These are phyloP conservation scores for Armadillidium nasatum DNA, from an alignment of 1,140 invertebrate genomes.

Conservation along the genomic window DNA sequence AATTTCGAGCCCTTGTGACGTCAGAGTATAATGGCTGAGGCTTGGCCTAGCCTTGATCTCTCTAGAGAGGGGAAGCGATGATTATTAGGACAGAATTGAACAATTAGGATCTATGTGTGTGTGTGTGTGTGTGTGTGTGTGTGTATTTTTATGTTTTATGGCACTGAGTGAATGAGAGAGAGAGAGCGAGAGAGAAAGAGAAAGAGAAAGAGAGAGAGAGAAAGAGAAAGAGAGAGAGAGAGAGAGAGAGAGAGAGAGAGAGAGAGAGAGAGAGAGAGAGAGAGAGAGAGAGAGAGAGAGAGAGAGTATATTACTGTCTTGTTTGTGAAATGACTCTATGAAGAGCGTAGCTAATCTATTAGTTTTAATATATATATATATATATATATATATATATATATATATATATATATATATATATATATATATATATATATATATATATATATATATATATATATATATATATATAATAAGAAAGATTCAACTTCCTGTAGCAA, in stretches of 20 bases:
- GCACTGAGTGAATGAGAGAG: no score
- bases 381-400: background rate
- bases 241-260: no score
- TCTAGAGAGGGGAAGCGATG: background rate
- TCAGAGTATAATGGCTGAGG: background rate
- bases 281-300: no score
- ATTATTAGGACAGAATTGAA: background rate
- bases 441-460: no score
- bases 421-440: slow-evolving; percentile 6
- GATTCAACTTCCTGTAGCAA: background rate
- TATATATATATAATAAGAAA: background rate
- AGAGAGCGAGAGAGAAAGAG: no score
- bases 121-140: no score
- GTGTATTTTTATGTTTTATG: no score
- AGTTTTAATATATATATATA: background rate
- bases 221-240: no score
- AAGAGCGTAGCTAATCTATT: background rate
- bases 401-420: background rate
- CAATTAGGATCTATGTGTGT: background rate
- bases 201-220: background rate
- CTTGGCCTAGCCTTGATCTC: background rate
- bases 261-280: no score
- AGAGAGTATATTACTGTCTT: no score
- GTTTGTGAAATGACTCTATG: background rate
- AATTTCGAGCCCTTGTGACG: background rate